Evolutionary conservation across 2,888 invertebrate species (phyloP).

Genomic region (Toxonevra muliebris): DNA sequence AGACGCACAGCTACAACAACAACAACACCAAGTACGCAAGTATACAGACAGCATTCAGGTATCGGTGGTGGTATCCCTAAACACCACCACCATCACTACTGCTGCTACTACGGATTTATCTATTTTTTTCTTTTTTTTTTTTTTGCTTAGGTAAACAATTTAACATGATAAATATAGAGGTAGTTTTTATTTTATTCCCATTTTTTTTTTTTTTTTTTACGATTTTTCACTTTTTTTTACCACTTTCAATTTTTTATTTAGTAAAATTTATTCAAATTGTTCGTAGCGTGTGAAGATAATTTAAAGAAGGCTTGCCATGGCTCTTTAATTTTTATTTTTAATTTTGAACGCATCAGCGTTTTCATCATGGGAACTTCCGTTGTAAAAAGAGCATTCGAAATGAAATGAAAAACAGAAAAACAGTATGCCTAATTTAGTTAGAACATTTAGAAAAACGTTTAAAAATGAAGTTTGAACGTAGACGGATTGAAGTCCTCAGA

Average conservation of each 20-base stretch:
- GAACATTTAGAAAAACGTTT: not conserved
- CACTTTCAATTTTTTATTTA: slow-evolving; percentile 52
- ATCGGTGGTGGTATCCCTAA: slow-evolving; percentile 11
- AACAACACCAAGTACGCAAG: slow-evolving; percentile 22
- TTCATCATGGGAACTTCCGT: slow-evolving; percentile 54
- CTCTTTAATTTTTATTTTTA: slow-evolving; percentile 6
- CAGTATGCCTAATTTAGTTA: too few species aligned
- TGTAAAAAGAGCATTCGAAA: slow-evolving; percentile 21
- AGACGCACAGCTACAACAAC: slow-evolving; percentile 14
- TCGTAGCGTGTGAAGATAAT: slow-evolving; percentile 49
- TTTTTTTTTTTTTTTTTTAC: slow-evolving; percentile 45
- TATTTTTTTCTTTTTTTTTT: slow-evolving; percentile 46
- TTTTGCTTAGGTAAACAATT: slow-evolving; percentile 42
- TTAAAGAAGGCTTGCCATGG: slow-evolving; percentile 20
- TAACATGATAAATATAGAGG: slow-evolving; percentile 49
- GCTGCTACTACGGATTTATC: not conserved
- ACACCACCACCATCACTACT: slow-evolving; percentile 43
- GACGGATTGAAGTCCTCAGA: too few species aligned
- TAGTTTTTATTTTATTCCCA: slow-evolving; percentile 40
- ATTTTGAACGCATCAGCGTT: slow-evolving; percentile 1
- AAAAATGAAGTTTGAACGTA: slow-evolving; percentile 6
- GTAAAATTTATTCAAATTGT: slow-evolving; percentile 48
- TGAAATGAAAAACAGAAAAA: too few species aligned
- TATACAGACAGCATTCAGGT: slow-evolving; percentile 10
- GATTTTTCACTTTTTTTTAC: slow-evolving; percentile 56